These are phyloP conservation scores for Pholis gunnellus DNA, from an alignment of 2,113 vertebrate genomes.

Conservation along the genomic window DNA sequence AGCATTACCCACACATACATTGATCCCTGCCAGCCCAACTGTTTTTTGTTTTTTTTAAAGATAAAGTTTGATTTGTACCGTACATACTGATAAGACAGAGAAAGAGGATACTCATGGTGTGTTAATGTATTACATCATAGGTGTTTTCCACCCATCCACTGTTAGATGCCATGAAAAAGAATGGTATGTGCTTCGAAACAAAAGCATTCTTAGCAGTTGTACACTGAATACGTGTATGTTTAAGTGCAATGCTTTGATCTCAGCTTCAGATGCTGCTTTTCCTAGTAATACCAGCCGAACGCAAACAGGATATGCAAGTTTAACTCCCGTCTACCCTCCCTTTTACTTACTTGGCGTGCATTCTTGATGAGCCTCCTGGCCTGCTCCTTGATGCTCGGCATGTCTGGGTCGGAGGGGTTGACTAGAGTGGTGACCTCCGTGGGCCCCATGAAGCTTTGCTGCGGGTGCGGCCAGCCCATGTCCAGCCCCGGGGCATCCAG, in stretches of 20 bases:
- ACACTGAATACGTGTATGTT: not conserved
- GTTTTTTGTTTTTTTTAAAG: not conserved
- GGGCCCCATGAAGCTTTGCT: constrained; percentile 89
- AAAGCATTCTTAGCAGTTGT: not conserved
- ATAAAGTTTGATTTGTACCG: not conserved
- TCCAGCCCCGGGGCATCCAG: constrained; percentile 94
- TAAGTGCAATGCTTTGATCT: not conserved
- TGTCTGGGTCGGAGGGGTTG: constrained; percentile 91
- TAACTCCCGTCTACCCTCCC: not conserved
- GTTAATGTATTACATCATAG: not conserved
- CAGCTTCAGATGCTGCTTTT: not conserved
- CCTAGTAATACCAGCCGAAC: not conserved
- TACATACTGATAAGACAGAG: constrained; percentile 10
- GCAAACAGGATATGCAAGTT: constrained; percentile 25
- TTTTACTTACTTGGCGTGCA: constrained; percentile 89
- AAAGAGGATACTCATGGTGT: not conserved
- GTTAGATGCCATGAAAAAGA: not conserved
- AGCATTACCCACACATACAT: not conserved
- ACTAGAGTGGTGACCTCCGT: constrained; percentile 96
- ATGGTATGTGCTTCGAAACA: not conserved
- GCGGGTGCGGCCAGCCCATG: constrained; percentile 93
- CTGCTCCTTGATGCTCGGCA: constrained; percentile 96
- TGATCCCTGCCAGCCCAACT: not conserved
- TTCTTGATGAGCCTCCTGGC: constrained; percentile 94
- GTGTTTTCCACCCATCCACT: not conserved